Evolutionary conservation across 2,797 vertebrate genomes (phyloP), one percentile per base, ranked within the genome.

Genomic region (Pseudotriccus pelzelni): DNA sequence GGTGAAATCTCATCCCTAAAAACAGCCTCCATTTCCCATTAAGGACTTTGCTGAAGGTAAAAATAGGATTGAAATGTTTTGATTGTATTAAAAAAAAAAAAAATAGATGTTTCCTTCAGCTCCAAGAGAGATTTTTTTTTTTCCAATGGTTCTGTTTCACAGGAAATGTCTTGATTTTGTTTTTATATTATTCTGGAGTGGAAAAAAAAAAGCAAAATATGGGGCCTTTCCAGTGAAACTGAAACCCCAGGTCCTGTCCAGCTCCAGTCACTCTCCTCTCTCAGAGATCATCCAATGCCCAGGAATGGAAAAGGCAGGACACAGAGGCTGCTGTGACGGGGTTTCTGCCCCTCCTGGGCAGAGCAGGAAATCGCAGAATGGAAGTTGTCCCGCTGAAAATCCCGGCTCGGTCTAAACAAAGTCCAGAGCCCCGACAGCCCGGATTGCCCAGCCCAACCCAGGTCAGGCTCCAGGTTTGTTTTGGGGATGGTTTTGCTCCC

Each of bases 51-150:
- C 50, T 27, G 63, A 81, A 58, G 53, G 73, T 55, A 88, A 92
- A 93, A 94, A 88, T 67, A 92, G 76, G 89, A 92, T 24, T 7
- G 52, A 79, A 91, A 79, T 90, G 36, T 92, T 94, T 83, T 59
- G 52, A 67, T 66, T 60, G 62, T 13, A 73, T 34, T 53, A 3
- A 43, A 55, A 56, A 58, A 47, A 46, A 67, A 44, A 67, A 43
- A 27, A 41, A 68, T 16, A 52, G 44, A 17, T 1, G 6, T 39
- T 84, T 52, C 78, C 43, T 52, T 87, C 28, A 1, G 30, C 32
- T 75, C 59, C 24, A 18, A 34, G 16, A 30, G 34, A 76, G 36
- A 58, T 68, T 88, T 47, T 90, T 92, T 68, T 88, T 47, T 90
- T 92, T 86, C 70, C 84, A 68, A 25, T 14, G 10, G 58, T 37